Evolutionary conservation across 2,113 vertebrate genomes (phyloP).

Genomic region (Peucedramus taeniatus): DNA sequence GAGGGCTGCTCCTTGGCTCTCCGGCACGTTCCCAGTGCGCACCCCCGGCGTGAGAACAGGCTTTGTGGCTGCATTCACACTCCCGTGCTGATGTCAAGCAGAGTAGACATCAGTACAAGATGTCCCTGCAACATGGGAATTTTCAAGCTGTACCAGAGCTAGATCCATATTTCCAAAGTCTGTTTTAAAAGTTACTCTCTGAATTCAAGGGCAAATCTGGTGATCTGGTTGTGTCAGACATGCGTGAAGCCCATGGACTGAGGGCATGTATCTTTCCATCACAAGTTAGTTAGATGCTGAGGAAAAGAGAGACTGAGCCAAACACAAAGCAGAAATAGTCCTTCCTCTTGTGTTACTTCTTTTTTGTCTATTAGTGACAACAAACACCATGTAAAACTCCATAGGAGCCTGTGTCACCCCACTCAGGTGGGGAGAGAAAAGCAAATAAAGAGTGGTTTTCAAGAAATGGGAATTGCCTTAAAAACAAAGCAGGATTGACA

Average conservation of each 20-base stretch:
- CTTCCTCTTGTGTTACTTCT: not conserved
- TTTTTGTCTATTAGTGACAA: not conserved
- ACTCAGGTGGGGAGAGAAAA: not conserved
- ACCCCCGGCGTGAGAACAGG: rapidly evolving
- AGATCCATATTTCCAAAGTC: not conserved
- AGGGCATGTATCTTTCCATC: not conserved
- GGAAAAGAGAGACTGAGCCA: not conserved
- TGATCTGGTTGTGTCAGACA: not conserved
- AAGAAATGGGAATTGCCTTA: not conserved
- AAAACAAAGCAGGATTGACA: not conserved
- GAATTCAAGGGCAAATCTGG: not conserved
- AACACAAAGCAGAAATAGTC: not conserved
- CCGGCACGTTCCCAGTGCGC: rapidly evolving
- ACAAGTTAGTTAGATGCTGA: not conserved
- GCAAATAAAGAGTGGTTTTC: not conserved
- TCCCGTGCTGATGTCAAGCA: not conserved
- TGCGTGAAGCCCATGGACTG: not conserved
- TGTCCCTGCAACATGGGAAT: rapidly evolving
- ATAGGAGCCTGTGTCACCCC: not conserved
- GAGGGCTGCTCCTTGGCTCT: rapidly evolving
- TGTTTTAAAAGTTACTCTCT: not conserved
- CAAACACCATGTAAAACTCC: not conserved
- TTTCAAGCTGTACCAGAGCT: not conserved
- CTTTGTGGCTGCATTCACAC: not conserved
- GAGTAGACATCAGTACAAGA: not conserved